Evolutionary conservation across 1,140 invertebrate genomes (phyloP), one percentile per base, ranked within the genome.

Genomic region (Camponotus pennsylvanicus): DNA sequence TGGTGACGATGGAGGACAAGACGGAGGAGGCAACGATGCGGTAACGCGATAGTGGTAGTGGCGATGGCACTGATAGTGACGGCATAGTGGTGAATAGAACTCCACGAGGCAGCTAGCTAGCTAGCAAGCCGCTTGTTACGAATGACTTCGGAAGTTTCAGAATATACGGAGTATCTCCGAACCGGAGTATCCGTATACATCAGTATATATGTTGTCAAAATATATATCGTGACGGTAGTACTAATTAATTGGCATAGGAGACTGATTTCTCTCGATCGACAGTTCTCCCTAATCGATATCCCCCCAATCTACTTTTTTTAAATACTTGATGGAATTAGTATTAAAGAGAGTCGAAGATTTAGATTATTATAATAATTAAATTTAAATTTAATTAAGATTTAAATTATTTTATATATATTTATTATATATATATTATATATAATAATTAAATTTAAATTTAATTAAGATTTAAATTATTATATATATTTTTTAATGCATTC

Each of bases 131-230:
- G 92, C 92, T 92, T 91, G 92, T 93, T 93, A 91, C 92, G 88
- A 93, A 93, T 93, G 93, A 93, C 92, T 93, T 93, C 57, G 88
- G 77, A 92, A 93, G 90, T 93, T 92, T 79, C 89, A 85, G 42
- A 73, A 34, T 89, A 75, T 83, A 77, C 80, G 8, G 21, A 37
- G 64, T 61, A 57, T 73, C 40, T 59, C 27, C 18, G 37, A 45
- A 57, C 15, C 8, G 21, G 52, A 21, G 18, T 13, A 34, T 37
- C 21, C 18, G 49, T 80, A 13, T 37, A 8, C 55, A 2, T 45
- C 9, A 27, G 13, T 34, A 52, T 57, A 15, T 59, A 55, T 2
- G 67, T 21, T 45, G 15, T 18, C 27, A 9, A 9, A 52, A 6
- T 52, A 5, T 52, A 52, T 52, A 52, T 52, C 49, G 15, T 52